Evolutionary conservation across 2,888 invertebrate genomes (phyloP), one percentile per base, ranked within the genome.

Genomic region (Brachyptera risi): DNA sequence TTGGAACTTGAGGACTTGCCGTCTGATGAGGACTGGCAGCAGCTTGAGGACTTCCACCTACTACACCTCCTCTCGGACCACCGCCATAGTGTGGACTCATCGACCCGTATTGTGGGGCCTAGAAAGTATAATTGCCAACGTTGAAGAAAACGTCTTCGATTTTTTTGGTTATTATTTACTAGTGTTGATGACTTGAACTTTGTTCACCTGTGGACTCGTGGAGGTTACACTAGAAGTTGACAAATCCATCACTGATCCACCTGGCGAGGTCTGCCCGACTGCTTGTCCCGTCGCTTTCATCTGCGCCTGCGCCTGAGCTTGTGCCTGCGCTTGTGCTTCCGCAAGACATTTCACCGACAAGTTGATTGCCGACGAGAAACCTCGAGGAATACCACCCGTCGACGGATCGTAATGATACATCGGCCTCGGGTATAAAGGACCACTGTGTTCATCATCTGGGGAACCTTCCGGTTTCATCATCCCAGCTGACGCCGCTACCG

Each of bases 1-100:
- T 92, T 72, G 92, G 91, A 78, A 91, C 91, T 81, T 91, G 90
- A 67, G 91, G 91, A 79, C 91, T 91, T 72, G 90, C 87, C 68
- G 90, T 86, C 69, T 87, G 83, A 73, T 87, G 86, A 67, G 92
- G 92, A 77, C 90, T 91, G 67, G 90, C 87, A 68, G 90, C 90
- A 63, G 90, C 90, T 76, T 88, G 90, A 67, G 91, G 91, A 76
- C 90, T 90, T 69, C 88, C 88, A 66, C 86, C 83, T 62, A 85
- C 84, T 2, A 59, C 54, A 21, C 59, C 59, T 7, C 62, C 63
- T 67, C 86, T 82, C 72, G 85, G 84, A 68, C 83, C 85, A 70
- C 80, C 79, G 67, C 85, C 85, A 75, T 87, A 87, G 74, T 87
- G 87, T 68, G 88, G 88, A 63, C 78, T 77, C 49, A 77, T 71